Conservation (phyloP, 2,113 vertebrate species). For the Cheirogaleus medius region DNA sequence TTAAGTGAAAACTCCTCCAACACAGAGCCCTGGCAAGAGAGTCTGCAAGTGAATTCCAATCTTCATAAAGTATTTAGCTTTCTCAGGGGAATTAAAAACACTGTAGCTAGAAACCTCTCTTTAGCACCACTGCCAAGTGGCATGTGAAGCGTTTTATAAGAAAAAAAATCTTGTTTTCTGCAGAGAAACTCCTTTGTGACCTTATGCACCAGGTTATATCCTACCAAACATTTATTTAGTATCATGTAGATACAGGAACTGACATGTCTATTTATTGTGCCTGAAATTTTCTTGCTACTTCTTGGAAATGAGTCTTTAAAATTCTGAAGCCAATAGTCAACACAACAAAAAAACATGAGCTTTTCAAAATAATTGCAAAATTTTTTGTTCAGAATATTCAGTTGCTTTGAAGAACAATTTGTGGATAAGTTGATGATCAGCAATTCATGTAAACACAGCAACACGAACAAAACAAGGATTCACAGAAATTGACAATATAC, state of each 20-base stretch:
- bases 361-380: conserved; percentile 13
- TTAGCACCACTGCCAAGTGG: background rate
- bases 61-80: background rate
- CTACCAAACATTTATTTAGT: background rate
- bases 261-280: background rate
- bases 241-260: background rate
- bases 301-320: conserved; percentile 37
- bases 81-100: background rate
- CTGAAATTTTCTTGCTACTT: background rate
- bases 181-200: background rate
- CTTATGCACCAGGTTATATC: background rate
- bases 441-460: background rate
- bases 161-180: background rate
- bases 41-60: background rate
- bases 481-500: background rate
- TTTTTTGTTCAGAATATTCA: background rate
- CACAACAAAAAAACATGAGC: background rate
- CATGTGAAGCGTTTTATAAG: background rate
- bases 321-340: conserved; percentile 2
- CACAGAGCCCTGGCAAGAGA: background rate
- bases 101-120: background rate
- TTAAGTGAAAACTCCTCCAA: background rate
- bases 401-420: background rate
- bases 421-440: background rate
- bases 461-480: background rate